Evolutionary conservation across 2,888 invertebrate genomes (phyloP), one percentile per base, ranked within the genome.

Genomic region (Dryadula phaetusa): DNA sequence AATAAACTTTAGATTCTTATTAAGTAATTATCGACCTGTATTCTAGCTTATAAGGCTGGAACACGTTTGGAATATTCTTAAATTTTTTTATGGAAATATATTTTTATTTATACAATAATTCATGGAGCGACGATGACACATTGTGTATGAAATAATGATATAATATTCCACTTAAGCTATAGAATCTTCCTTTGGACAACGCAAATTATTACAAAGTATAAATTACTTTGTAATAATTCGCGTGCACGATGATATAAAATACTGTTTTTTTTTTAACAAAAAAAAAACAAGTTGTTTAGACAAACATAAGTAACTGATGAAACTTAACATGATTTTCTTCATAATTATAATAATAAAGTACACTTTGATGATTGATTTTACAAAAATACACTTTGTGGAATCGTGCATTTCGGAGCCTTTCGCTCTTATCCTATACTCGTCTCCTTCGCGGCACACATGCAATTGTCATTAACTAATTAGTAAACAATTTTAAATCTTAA

Each of bases 321-420:
- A 75, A 78, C 81, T 82, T 82, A 82, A 83, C 84, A 83, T 78
- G 80, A 86, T 87, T 84, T 87, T 85, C 82, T 85, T 77, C 78
- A 83, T 84, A 88, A 76, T 88, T 86, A 88, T 85, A 84, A 86
- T 87, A 86, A 85, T 86, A 87, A 86, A n/a, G n/a, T n/a, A n/a
- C n/a, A n/a, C n/a, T n/a, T n/a, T n/a, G n/a, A n/a, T n/a, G n/a
- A n/a, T n/a, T n/a, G n/a, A n/a, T n/a, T n/a, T n/a, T n/a, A n/a
- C n/a, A n/a, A n/a, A 82, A 79, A 77, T 77, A 86, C 82, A 84
- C 83, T 85, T 86, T 84, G 83, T 79, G 80, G 82, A 83, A 85
- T 87, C 84, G 84, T 88, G 85, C 82, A 84, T 82, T 80, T 63
- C 77, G 71, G 70, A 75, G 73, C 76, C 68, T 81, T 84, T 80